phyloP scores from a whole-genome alignment of 1,140 invertebrate species.

The Aphelenchoides avenae region DNA sequence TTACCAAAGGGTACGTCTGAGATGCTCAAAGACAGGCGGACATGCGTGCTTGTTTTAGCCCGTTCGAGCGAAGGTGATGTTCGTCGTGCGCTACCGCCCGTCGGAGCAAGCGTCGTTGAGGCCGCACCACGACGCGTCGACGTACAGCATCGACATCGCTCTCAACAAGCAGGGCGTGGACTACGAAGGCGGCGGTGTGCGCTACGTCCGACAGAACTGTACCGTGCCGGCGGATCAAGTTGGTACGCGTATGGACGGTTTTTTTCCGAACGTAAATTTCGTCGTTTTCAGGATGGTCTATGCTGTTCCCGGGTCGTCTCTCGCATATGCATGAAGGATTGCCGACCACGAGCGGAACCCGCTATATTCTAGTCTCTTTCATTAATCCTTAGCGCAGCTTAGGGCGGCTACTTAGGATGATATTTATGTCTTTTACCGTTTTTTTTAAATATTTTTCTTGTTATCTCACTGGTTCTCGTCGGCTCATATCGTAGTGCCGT shows the following conservation, averaged over 20 bases:
- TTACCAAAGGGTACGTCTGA: too few species aligned
- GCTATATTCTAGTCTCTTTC: slow-evolving; percentile 99
- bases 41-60: too few species aligned
- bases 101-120: slow-evolving; percentile 78
- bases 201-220: slow-evolving; percentile 92
- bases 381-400: slow-evolving; percentile 91
- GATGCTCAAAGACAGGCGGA: too few species aligned
- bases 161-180: slow-evolving; percentile 74
- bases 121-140: slow-evolving; percentile 96
- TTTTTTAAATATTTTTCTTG: too few species aligned
- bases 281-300: slow-evolving; percentile 84
- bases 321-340: slow-evolving; percentile 96
- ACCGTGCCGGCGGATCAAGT: slow-evolving; percentile 68
- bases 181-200: slow-evolving; percentile 84
- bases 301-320: slow-evolving; percentile 92
- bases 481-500: too few species aligned
- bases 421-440: too few species aligned
- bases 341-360: slow-evolving; percentile 76
- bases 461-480: too few species aligned
- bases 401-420: too few species aligned
- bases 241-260: slow-evolving; percentile 36
- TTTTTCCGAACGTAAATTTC: too few species aligned
- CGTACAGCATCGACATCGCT: slow-evolving; percentile 95
- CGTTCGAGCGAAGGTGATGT: too few species aligned
- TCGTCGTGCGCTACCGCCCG: too few species aligned